These are phyloP conservation scores for Synergus itoensis DNA, from an alignment of 2,888 invertebrate species.

Conservation along the genomic window DNA sequence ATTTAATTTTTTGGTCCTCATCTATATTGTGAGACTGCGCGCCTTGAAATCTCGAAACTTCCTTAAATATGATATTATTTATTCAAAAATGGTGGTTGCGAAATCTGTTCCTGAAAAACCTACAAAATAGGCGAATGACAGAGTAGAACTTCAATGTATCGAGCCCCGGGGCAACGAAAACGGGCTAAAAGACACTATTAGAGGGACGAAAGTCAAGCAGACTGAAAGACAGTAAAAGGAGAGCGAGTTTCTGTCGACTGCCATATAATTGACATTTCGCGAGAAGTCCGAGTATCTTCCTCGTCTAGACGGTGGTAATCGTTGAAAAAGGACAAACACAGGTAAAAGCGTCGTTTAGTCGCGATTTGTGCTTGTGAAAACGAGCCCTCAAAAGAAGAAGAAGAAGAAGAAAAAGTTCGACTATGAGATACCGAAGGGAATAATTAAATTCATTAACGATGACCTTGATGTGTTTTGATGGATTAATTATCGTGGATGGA, in stretches of 20 bases:
- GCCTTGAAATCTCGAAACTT: not conserved
- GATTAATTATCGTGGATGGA: constrained; percentile 12
- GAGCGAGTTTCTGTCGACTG: constrained; percentile 47
- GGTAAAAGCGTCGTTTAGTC: constrained; percentile 42
- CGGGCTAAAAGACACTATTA: constrained; percentile 36
- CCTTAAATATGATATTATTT: not conserved
- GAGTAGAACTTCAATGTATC: not conserved
- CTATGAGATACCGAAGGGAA: constrained; percentile 41
- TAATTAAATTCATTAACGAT: constrained; percentile 60
- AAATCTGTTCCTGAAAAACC: constrained; percentile 16
- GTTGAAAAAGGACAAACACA: constrained; percentile 60
- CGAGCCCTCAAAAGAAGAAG: constrained; percentile 14
- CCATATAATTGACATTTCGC: constrained; percentile 69
- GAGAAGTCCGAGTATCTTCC: constrained; percentile 56
- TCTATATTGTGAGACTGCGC: not conserved
- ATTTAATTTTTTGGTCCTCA: not conserved
- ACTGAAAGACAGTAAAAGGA: constrained; percentile 43
- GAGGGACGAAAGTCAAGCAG: constrained; percentile 38
- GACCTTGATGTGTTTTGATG: constrained; percentile 39
- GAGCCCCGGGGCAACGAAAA: constrained; percentile 19
- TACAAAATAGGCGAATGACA: constrained; percentile 20
- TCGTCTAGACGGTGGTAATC: constrained; percentile 72
- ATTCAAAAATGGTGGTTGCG: not conserved
- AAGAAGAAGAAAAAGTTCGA: not conserved
- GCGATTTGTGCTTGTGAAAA: constrained; percentile 33